These are phyloP conservation scores for Notoglanidium macrostoma DNA, from an alignment of 2,797 vertebrate genomes.

Conservation along the genomic window DNA sequence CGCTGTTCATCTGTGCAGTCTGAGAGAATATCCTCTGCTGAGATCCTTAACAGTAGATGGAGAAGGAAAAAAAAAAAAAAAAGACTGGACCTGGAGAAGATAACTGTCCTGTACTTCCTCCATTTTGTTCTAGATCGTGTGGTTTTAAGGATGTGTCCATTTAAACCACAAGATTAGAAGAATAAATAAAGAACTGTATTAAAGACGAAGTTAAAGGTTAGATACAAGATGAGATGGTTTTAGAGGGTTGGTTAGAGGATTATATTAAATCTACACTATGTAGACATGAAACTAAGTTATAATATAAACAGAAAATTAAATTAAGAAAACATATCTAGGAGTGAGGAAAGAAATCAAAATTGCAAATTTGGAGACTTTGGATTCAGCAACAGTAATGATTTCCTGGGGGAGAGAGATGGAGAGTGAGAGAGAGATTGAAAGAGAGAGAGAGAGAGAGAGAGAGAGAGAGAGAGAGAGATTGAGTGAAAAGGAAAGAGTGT, in stretches of 20 bases:
- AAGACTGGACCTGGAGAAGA: neutral
- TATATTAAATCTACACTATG: neutral
- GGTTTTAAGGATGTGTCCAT: neutral
- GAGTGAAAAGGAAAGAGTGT: too few species aligned
- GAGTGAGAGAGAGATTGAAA: neutral
- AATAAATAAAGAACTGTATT: neutral
- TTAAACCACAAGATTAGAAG: neutral
- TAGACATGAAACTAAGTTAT: neutral
- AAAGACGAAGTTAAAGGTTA: neutral
- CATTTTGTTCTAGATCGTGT: neutral
- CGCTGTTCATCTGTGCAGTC: neutral
- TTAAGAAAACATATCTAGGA: neutral
- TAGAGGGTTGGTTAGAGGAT: neutral
- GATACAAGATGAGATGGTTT: neutral
- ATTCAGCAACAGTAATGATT: constrained; percentile 25
- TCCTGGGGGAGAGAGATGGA: neutral
- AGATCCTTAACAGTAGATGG: constrained; percentile 20
- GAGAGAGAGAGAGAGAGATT: too few species aligned
- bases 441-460: too few species aligned
- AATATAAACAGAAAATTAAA: neutral
- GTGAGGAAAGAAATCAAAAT: neutral
- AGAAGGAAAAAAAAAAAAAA: neutral
- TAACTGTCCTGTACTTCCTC: too few species aligned
- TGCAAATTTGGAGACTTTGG: neutral
- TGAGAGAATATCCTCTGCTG: neutral